These are phyloP conservation scores for Chunga burmeisteri DNA, from an alignment of 2,113 vertebrate species.

Conservation along the genomic window DNA sequence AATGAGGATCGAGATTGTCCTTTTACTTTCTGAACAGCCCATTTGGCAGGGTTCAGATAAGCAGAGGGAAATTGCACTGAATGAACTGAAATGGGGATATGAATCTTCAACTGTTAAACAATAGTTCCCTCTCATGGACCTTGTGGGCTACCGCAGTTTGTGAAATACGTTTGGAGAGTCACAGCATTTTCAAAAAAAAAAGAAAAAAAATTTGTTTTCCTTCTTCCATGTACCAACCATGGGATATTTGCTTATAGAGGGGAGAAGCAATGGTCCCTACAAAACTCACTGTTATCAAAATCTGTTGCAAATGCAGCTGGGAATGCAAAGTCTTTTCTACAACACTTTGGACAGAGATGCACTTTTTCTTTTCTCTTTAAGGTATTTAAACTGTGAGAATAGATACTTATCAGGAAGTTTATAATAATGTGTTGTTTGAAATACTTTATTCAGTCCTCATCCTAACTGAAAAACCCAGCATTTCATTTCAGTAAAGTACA, in stretches of 20 bases:
- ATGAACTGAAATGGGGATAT: neutral
- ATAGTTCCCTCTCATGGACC: constrained; percentile 76
- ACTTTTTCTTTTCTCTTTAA: neutral
- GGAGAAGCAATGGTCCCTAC: neutral
- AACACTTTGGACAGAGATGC: neutral
- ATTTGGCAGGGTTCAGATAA: constrained; percentile 61
- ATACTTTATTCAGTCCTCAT: neutral
- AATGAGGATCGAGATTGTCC: constrained; percentile 1
- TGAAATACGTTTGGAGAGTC: neutral
- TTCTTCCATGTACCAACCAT: neutral
- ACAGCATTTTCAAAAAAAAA: neutral
- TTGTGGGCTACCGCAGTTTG: neutral
- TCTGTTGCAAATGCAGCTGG: neutral
- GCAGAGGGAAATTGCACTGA: constrained; percentile 9
- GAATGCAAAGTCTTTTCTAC: neutral
- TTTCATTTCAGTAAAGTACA: neutral
- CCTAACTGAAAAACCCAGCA: neutral
- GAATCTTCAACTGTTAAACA: constrained; percentile 73
- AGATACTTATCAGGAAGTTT: neutral
- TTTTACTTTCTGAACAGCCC: constrained; percentile 60
- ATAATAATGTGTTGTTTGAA: neutral
- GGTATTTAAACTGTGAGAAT: neutral
- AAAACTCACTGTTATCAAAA: neutral
- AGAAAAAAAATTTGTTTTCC: neutral
- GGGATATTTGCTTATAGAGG: neutral